A percentile compares a stretch with the other conserved stretches of the same genome.
These are phyloP conservation scores for Rynchops niger DNA, from an alignment of 2,113 vertebrate genomes.

Conservation along the genomic window DNA sequence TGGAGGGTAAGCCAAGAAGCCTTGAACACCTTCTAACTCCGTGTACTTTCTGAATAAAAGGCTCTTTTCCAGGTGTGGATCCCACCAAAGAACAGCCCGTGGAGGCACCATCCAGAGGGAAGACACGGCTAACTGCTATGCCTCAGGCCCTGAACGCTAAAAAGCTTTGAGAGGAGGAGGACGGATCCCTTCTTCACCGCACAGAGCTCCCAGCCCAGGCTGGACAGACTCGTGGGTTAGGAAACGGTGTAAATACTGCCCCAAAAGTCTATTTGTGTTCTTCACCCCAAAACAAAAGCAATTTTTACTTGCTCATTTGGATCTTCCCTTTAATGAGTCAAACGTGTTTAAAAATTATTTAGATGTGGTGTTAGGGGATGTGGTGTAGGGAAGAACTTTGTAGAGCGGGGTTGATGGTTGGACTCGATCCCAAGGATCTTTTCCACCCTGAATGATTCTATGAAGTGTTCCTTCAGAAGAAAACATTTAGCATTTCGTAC, in stretches of 20 bases:
- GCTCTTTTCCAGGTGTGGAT: background rate
- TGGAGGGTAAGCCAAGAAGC: background rate
- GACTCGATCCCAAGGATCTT: too few relatives aligned
- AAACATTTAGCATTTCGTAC: background rate
- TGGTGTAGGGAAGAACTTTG: too few relatives aligned
- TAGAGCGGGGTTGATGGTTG: too few relatives aligned
- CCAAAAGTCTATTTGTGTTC: background rate
- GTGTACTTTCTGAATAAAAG: rapidly evolving
- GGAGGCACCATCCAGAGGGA: too few relatives aligned
- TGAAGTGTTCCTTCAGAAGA: background rate
- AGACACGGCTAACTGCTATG: rapidly evolving
- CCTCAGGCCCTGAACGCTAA: rapidly evolving
- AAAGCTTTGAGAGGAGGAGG: background rate
- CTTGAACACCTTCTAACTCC: rapidly evolving
- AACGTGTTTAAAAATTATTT: background rate
- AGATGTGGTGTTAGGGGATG: too few relatives aligned
- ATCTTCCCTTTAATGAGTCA: background rate
- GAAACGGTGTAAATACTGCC: background rate
- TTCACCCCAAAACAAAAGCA: background rate
- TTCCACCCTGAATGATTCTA: too few relatives aligned
- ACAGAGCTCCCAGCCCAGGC: background rate
- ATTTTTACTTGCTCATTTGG: background rate
- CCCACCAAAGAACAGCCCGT: background rate
- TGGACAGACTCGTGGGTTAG: rapidly evolving
- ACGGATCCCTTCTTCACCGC: rapidly evolving